Evolutionary conservation across 2,888 invertebrate genomes (phyloP), one percentile per base, ranked within the genome.

Genomic region (Apamea crenata): DNA sequence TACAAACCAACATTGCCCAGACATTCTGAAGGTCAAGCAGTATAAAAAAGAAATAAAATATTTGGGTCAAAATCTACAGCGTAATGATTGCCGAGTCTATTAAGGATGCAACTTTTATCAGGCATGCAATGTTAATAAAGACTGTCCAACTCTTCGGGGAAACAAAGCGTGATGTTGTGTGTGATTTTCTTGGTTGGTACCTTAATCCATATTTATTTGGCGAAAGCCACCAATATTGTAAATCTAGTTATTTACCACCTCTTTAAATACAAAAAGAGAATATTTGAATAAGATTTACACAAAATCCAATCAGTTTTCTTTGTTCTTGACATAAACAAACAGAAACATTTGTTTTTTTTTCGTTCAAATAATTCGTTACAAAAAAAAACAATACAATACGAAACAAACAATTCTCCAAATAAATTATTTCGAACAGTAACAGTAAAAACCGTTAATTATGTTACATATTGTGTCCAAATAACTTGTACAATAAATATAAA

Each of bases 401-500:
- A 78, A 44, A 63, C 56, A 71, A 74, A 70, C 21, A 67, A 75
- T 67, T 32, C 16, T 47, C 14, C 18, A 36, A 74, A 82, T 68
- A 75, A 73, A 80, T 83, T 66, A 68, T 71, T 44, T 69, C 3
- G 12, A 56, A 56, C 21, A 36, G n/a, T 59, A 63, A n/a, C 69
- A 32, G 50, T 68, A 68, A 66, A 74, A 80, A 68, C 29, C 36
- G 50, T 72, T 75, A 87, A 83, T 79, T 83, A 47, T 61, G 21
- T 82, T 67, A 83, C 68, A 86, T 36, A 76, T 67, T 78, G 73
- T 77, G 29, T 53, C 65, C 56, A 63, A 77, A 71, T 83, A 81
- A 83, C 75, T 32, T 65, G 65, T 40, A 29, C 77, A 77, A 89
- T 84, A 89, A 89, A 87, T 69, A 73, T 86, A 74, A 68, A 82